Percentiles rank a stretch among this genome's conserved stretches.
phyloP scores from a whole-genome alignment of 1,140 invertebrate species.

The Caenorhabditis tropicalis region DNA sequence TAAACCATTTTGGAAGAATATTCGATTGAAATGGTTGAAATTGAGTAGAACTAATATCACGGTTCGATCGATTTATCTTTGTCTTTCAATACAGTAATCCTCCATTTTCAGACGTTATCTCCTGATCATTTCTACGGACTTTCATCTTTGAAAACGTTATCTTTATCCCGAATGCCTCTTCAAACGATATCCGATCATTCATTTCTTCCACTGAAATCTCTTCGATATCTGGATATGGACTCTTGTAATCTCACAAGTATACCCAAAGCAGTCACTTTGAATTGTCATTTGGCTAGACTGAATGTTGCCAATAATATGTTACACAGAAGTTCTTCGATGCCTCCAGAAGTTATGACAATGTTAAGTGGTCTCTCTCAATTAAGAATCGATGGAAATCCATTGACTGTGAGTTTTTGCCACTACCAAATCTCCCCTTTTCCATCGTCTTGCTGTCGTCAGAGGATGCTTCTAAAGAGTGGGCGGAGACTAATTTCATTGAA shows the following conservation, averaged over 20 bases:
- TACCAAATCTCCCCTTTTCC: too few species aligned
- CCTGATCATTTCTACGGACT: slow-evolving; percentile 46
- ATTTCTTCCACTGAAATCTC: slow-evolving; percentile 47
- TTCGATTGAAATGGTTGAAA: slow-evolving; percentile 42
- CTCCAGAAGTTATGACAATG: slow-evolving; percentile 49
- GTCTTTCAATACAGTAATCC: not conserved
- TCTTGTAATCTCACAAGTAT: slow-evolving; percentile 48
- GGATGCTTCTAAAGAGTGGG: too few species aligned
- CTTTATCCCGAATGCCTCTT: slow-evolving; percentile 27
- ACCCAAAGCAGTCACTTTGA: slow-evolving; percentile 45
- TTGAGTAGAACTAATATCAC: slow-evolving; percentile 31
- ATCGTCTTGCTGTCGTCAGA: too few species aligned
- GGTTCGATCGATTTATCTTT: not conserved
- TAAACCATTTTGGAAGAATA: slow-evolving; percentile 34
- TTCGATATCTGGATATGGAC: slow-evolving; percentile 46
- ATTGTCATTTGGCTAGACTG: slow-evolving; percentile 44
- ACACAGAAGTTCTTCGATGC: slow-evolving; percentile 45
- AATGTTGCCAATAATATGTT: slow-evolving; percentile 47
- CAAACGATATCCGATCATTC: slow-evolving; percentile 40
- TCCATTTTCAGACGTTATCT: slow-evolving; percentile 37
- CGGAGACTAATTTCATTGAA: too few species aligned
- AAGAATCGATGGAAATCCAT: slow-evolving; percentile 46
- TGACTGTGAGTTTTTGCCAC: slow-evolving; percentile 25
- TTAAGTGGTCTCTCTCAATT: slow-evolving; percentile 41
- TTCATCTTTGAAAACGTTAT: slow-evolving; percentile 1